Percentiles rank a stretch among this genome's conserved stretches.
Conservation (phyloP, 1,140 invertebrate species). For the Psilanteris sp. region DNA sequence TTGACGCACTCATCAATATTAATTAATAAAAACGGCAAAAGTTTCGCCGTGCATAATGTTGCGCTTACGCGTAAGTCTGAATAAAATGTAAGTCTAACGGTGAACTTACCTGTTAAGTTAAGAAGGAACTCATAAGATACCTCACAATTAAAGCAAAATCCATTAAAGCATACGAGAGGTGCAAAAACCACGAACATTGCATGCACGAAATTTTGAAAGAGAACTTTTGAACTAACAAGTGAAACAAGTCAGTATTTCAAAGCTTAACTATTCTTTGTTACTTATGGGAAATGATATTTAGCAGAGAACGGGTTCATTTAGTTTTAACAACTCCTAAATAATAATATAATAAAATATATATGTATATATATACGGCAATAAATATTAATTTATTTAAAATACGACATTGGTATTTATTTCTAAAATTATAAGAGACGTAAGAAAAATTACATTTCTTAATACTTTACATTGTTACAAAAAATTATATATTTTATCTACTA, state of each 20-base stretch:
- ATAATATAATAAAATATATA: too few relatives aligned
- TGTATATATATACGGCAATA: too few relatives aligned
- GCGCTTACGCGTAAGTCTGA: not conserved
- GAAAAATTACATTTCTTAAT: too few relatives aligned
- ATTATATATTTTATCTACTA: too few relatives aligned
- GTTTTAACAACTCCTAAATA: too few relatives aligned
- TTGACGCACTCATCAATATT: constrained; percentile 29
- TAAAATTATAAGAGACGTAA: too few relatives aligned
- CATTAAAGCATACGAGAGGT: constrained; percentile 71
- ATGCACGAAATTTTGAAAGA: constrained; percentile 48
- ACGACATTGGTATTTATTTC: too few relatives aligned
- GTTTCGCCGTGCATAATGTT: constrained; percentile 15
- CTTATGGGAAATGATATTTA: too few relatives aligned
- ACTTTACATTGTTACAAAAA: too few relatives aligned
- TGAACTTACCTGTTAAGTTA: constrained; percentile 53
- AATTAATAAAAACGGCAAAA: constrained; percentile 44
- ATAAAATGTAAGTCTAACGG: constrained; percentile 12
- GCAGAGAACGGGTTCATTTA: too few relatives aligned
- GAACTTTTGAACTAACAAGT: constrained; percentile 57
- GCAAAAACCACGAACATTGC: constrained; percentile 46
- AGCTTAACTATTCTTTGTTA: constrained; percentile 57
- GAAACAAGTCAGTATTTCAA: constrained; percentile 6
- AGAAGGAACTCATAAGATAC: constrained; percentile 70
- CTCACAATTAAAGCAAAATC: constrained; percentile 78
- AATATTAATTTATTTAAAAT: too few relatives aligned